Base-by-base conservation (phyloP, 2,113 vertebrate genomes). In the Poecile atricapillus region DNA sequence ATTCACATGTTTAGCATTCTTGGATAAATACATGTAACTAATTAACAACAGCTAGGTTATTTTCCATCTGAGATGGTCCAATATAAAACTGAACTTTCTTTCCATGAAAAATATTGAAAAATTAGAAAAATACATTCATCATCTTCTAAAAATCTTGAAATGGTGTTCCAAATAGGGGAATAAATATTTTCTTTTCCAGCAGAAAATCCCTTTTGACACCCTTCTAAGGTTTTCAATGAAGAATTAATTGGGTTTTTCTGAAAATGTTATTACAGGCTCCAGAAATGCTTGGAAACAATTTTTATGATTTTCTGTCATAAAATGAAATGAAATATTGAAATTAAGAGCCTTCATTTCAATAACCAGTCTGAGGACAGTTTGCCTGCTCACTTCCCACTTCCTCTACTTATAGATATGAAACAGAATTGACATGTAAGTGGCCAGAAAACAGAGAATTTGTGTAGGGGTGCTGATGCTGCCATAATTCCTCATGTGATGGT, bases 371-470 rank as follows among this genome's bases (percentile, higher is more conserved):
- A 80, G 17, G 15, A 37, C 22, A 83, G 5, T 11, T 60, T 70
- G 8, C 6, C 7, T 69, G 25, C 41, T 69, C 15, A 25, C 20
- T 63, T 44, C 33, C 19, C 33, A 20, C 31, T 88, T 89, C 4
- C 6, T 2, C 7, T 44, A 30, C 2, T 1, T 58, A 10, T 5
- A 46, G 4, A 24, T 23, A 20, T 15, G 18, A 70, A n/a, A 15
- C 22, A 33, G 3, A 47, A 43, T 2, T 43, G 15, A 60, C 14
- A 6, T 21, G 5, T 41, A 74, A 59, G 8, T 15, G 8, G 0
- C 14, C 39, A 82, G 27, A 77, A 63, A 79, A 8, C 0, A 43
- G 31, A 74, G 56, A 16, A 31, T 15, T n/a, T 28, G 30, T 7
- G 22, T 12, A 19, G 9, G 3, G 1, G 1, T 62, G 10, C 21